Conservation (phyloP, 2,888 invertebrate species). For the Trisateles emortualis region DNA sequence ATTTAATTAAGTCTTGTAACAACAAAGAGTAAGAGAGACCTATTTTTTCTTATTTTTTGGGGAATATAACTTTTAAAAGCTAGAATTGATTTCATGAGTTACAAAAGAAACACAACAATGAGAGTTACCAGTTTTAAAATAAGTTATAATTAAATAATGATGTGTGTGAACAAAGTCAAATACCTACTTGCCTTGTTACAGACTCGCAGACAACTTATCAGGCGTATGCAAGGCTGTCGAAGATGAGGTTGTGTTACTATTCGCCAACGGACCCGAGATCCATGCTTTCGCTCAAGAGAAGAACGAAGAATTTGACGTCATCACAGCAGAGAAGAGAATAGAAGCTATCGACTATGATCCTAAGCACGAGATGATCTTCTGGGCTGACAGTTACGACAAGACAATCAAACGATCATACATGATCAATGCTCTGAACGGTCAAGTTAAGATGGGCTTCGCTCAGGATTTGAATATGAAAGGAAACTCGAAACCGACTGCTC, state of each 20-base stretch:
- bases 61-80: no score
- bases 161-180: background rate
- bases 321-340: conserved; percentile 95
- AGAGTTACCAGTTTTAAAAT: no score
- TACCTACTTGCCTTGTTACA: conserved; percentile 40
- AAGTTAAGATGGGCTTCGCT: conserved; percentile 93
- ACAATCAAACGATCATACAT: conserved; percentile 97
- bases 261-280: conserved; percentile 95
- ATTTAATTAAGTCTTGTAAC: no score
- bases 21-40: no score
- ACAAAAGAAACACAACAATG: no score
- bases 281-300: conserved; percentile 90
- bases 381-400: conserved; percentile 97
- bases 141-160: no score
- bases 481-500: conserved; percentile 93
- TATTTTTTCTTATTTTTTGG: no score
- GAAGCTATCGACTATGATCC: conserved; percentile 97
- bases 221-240: conserved; percentile 93
- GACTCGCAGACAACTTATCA: conserved; percentile 90
- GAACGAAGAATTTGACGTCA: conserved; percentile 91
- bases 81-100: no score
- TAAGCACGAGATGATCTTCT: conserved; percentile 94
- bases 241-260: conserved; percentile 89
- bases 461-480: conserved; percentile 96
- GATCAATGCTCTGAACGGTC: conserved; percentile 92